Evolutionary conservation across 2,113 vertebrate species (phyloP).

Genomic region (Abramis brama): DNA sequence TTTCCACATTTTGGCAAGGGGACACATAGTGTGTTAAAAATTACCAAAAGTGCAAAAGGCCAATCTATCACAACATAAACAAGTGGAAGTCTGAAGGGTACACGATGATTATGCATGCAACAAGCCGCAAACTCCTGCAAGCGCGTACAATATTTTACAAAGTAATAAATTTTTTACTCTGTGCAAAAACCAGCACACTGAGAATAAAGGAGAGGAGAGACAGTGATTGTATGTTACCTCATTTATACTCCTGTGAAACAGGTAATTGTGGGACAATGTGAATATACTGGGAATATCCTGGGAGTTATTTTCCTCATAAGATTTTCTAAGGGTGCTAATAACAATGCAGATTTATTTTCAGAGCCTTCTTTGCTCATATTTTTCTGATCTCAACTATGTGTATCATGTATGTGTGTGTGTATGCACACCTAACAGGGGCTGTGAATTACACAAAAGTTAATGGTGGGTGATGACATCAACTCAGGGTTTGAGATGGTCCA

Average conservation of each 20-base stretch:
- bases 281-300: too few species aligned
- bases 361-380: too few species aligned
- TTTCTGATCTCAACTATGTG: neutral
- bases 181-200: conserved; percentile 27
- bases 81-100: neutral
- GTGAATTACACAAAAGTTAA: neutral
- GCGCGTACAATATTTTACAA: neutral
- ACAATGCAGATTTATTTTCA: too few species aligned
- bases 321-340: too few species aligned
- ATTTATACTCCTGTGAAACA: too few species aligned
- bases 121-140: neutral
- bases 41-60: neutral
- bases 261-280: too few species aligned
- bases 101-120: neutral
- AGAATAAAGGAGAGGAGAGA: conserved; percentile 21
- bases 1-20: neutral
- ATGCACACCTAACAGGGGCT: neutral
- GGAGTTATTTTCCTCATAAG: too few species aligned
- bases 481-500: conserved; percentile 7
- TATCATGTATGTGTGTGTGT: neutral
- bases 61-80: neutral
- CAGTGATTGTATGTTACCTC: neutral
- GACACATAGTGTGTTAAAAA: neutral
- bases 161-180: neutral
- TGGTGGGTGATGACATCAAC: conserved; percentile 26